Conservation (phyloP, 2,888 invertebrate species). For the Carterocephalus palaemon region DNA sequence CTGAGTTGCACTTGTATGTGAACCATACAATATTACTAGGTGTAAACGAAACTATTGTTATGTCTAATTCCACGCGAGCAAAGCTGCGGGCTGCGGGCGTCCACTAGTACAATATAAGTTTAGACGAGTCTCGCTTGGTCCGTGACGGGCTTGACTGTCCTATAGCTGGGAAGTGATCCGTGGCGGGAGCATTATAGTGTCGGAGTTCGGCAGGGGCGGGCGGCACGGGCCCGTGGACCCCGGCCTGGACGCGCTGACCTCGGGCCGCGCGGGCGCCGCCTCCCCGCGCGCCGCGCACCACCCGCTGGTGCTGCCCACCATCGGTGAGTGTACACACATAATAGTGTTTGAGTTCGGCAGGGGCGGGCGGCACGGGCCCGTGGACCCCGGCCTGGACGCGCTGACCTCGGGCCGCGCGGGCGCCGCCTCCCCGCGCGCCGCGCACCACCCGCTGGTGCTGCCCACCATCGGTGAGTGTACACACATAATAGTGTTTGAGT, state of each 20-base stretch:
- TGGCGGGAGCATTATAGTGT: background rate
- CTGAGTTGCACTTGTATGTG: too few species aligned
- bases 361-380: constrained; percentile 28
- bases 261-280: constrained; percentile 36
- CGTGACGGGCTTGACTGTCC: too few species aligned
- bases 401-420: constrained; percentile 42
- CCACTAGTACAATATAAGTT: too few species aligned
- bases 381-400: constrained; percentile 59
- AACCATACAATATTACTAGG: too few species aligned
- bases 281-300: constrained; percentile 31
- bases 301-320: constrained; percentile 54
- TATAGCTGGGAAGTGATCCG: background rate
- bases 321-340: constrained; percentile 47
- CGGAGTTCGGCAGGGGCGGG: background rate
- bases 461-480: constrained; percentile 52
- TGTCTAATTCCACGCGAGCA: too few species aligned
- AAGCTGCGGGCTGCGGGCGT: too few species aligned
- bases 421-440: constrained; percentile 28
- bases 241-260: constrained; percentile 55
- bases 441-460: constrained; percentile 44
- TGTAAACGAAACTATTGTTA: too few species aligned
- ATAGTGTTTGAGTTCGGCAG: background rate
- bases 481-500: too few species aligned
- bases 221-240: constrained; percentile 43
- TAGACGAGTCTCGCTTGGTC: too few species aligned